Evolutionary conservation across 1,140 invertebrate species (phyloP).

Genomic region (Cylas formicarius): DNA sequence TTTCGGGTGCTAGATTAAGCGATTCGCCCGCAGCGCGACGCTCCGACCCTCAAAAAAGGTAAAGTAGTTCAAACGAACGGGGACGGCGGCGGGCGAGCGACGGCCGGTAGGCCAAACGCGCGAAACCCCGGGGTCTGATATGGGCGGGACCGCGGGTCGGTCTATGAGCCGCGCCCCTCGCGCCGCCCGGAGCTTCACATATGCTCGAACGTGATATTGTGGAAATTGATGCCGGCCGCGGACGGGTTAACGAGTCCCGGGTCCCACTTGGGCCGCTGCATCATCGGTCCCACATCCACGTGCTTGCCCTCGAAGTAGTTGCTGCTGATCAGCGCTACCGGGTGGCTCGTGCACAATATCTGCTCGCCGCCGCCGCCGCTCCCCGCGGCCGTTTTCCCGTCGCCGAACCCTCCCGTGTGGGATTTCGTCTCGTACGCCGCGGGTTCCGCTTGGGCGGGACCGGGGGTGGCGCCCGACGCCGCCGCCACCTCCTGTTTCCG

Average conservation of each 20-base stretch:
- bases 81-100: no score
- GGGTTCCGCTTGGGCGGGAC: conserved; percentile 34
- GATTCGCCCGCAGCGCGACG: no score
- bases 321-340: conserved; percentile 44
- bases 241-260: conserved; percentile 43
- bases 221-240: conserved; percentile 57
- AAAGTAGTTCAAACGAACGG: no score
- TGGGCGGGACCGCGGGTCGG: no score
- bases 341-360: conserved; percentile 33
- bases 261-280: conserved; percentile 47
- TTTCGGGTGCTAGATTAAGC: no score
- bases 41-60: no score
- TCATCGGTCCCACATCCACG: conserved; percentile 43
- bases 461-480: conserved; percentile 22
- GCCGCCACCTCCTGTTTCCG: conserved; percentile 51
- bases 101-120: no score
- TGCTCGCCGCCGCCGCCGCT: background rate
- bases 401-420: background rate
- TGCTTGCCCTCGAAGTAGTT: conserved; percentile 53
- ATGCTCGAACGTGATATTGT: conserved; percentile 64
- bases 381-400: background rate
- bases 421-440: background rate
- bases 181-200: conserved; percentile 46
- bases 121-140: no score
- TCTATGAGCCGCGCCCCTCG: no score